These are phyloP conservation scores for Heteropelma amictum DNA, from an alignment of 2,888 invertebrate species.

Conservation along the genomic window DNA sequence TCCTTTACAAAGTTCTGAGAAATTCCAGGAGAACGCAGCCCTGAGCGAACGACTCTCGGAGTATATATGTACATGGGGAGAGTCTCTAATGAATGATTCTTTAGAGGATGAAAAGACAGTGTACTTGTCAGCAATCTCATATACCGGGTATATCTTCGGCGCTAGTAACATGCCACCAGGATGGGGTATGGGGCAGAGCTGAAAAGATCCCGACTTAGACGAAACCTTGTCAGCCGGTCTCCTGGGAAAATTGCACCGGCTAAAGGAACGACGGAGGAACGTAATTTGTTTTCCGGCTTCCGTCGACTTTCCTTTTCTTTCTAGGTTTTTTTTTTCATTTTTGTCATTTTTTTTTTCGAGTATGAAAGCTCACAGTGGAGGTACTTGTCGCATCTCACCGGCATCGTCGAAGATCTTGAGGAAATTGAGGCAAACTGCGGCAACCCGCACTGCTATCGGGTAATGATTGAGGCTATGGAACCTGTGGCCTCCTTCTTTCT, in stretches of 20 bases:
- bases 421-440: constrained; percentile 55
- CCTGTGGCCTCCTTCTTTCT: neutral
- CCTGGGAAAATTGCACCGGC: constrained; percentile 67
- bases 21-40: too few species aligned
- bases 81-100: constrained; percentile 71
- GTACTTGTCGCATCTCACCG: constrained; percentile 22
- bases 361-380: constrained; percentile 25
- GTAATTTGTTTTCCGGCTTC: constrained; percentile 71
- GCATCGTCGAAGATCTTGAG: constrained; percentile 52
- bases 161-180: constrained; percentile 24
- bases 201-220: constrained; percentile 63
- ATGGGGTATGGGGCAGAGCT: constrained; percentile 41
- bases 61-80: constrained; percentile 4
- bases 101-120: constrained; percentile 69
- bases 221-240: constrained; percentile 65
- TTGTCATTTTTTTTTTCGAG: constrained; percentile 17
- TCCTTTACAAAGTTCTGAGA: too few species aligned
- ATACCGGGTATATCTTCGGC: constrained; percentile 45
- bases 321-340: constrained; percentile 21
- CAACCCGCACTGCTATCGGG: constrained; percentile 51
- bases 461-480: constrained; percentile 48
- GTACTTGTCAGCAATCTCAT: constrained; percentile 63
- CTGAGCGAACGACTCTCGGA: too few species aligned
- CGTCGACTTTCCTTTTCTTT: constrained; percentile 52
- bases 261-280: constrained; percentile 61